These are phyloP conservation scores for Artemia franciscana DNA, from an alignment of 1,140 invertebrate genomes.

Conservation along the genomic window DNA sequence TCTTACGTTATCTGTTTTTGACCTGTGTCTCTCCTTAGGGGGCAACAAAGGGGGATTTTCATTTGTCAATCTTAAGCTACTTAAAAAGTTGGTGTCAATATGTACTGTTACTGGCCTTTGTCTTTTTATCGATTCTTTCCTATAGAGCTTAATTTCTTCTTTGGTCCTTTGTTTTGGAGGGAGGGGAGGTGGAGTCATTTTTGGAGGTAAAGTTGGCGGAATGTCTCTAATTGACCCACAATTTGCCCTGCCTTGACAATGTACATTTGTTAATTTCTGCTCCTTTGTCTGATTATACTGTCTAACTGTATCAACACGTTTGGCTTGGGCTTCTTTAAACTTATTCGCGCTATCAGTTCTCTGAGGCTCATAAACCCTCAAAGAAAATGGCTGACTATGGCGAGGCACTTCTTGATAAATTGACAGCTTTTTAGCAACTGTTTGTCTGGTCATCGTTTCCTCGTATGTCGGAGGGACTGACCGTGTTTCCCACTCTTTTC, in stretches of 20 bases:
- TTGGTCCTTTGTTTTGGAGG: conserved; percentile 21
- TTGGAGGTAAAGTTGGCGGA: conserved; percentile 21
- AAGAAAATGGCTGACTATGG: conserved; percentile 15
- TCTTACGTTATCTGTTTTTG: neutral
- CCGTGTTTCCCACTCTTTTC: conserved; percentile 19
- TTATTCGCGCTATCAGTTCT: conserved; percentile 19
- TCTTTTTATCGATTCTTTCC: neutral
- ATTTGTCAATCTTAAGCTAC: neutral
- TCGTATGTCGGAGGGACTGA: conserved; percentile 11
- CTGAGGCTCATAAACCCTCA: conserved; percentile 16
- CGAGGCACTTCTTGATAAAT: conserved; percentile 3
- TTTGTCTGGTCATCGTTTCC: conserved; percentile 9
- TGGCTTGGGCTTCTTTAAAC: conserved; percentile 23
- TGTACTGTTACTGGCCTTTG: conserved; percentile 8
- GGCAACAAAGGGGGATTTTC: conserved; percentile 13
- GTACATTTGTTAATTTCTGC: conserved; percentile 15
- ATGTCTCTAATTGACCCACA: conserved; percentile 17
- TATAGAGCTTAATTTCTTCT: neutral
- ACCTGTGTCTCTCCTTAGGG: conserved; percentile 15
- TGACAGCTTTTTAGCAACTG: neutral
- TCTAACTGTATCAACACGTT: conserved; percentile 15
- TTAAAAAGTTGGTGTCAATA: conserved; percentile 6
- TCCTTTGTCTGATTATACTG: conserved; percentile 11
- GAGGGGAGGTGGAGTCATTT: conserved; percentile 25
- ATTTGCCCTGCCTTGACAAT: conserved; percentile 9